A percentile compares a stretch with the other conserved stretches of the same genome.
phyloP scores from a whole-genome alignment of 2,113 vertebrate species.

The Microcebus murinus region DNA sequence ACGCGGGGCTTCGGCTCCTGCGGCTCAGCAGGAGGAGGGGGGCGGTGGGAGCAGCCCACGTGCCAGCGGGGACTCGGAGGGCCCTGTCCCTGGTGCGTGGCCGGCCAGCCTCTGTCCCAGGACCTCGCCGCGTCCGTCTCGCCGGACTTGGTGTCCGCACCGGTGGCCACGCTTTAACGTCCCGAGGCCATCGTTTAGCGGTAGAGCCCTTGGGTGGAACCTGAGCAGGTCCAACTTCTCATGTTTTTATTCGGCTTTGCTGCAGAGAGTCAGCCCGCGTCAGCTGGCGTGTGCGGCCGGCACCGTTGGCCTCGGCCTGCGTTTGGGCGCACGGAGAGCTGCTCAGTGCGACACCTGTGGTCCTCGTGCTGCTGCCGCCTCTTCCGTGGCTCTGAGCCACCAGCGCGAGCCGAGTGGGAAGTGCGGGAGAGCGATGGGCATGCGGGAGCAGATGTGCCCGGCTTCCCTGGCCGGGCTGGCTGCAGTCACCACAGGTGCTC shows the following conservation, averaged over 20 bases:
- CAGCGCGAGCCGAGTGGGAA: neutral
- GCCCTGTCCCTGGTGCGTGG: fast-evolving
- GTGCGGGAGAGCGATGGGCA: neutral
- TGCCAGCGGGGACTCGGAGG: fast-evolving
- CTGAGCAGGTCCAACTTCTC: neutral
- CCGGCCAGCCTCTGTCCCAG: fast-evolving
- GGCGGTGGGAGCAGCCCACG: neutral
- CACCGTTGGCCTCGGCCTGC: neutral
- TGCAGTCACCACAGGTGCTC: neutral
- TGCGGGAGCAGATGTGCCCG: neutral
- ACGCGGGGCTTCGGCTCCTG: neutral
- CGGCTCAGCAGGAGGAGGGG: neutral
- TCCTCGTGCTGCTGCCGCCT: neutral
- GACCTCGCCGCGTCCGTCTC: fast-evolving
- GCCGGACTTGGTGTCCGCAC: fast-evolving
- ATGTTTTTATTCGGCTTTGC: neutral
- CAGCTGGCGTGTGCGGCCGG: neutral
- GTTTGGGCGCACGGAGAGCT: neutral
- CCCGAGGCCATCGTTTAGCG: neutral
- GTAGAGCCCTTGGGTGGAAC: neutral
- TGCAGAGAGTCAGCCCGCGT: neutral
- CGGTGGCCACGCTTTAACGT: fast-evolving
- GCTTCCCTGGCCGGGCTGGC: neutral
- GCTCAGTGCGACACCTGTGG: neutral
- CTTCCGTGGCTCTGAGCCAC: neutral